Base-by-base conservation (phyloP, 2,113 vertebrate species). In the Jaculus jaculus region DNA sequence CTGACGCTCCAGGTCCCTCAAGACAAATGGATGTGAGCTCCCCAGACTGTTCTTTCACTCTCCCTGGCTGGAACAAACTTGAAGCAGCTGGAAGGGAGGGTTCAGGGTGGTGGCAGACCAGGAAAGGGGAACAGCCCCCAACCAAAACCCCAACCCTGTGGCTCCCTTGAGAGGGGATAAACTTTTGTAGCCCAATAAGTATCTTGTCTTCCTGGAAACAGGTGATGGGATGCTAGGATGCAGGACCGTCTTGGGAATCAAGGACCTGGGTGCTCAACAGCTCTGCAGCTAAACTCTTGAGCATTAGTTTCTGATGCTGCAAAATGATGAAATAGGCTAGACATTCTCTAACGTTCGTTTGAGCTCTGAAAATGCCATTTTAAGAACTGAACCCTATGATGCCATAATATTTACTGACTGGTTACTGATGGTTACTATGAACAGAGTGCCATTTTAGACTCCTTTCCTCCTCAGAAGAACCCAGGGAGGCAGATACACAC, bases 21-120 rank as follows among this genome's bases (percentile, higher is more conserved):
- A 94, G 92, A 97, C 92, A 97, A 94, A 95, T 89, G 86, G 77
- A 80, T 28, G 11, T 84, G 77, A 54, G 80, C 58, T 87, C 86
- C 92, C 79, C 71, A 8, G 2, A 18, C 47, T 37, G 30, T 89
- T 51, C 77, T 54, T 73, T 34, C 65, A 65, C 58, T n/a, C 54
- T 58, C 47, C 54, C 28, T 72, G 10, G 66, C 65, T 93, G 51
- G 82, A 12, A 92, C 84, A 84, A 77, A 58, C 28, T 73, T 71
- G 54, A 23, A 23, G 34, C 73, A 61, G 28, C 28, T 75, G 60
- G 11, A 15, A 68, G 0, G 0, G 24, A 72, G 61, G 2, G 17
- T 34, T 5, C 4, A 61, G 28, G 26, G 32, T 2, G 5, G 51
- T 11, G 30, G 18, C 51, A 66, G 4, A 39, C 72, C 47, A 60